phyloP scores from a whole-genome alignment of 2,888 invertebrate species.

The Sphaerophoria rueppellii region DNA sequence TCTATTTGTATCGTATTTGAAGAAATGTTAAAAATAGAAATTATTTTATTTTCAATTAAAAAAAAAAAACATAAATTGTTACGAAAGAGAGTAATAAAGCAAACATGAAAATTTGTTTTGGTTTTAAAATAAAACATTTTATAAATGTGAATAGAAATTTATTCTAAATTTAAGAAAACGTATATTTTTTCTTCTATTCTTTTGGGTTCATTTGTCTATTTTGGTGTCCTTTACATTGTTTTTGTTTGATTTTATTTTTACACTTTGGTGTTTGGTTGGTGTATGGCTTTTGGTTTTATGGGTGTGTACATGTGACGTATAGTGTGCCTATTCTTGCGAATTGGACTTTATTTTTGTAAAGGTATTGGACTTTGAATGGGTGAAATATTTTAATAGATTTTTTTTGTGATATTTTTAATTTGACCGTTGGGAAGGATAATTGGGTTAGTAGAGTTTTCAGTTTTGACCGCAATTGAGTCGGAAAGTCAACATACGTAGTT shows the following conservation, averaged over 20 bases:
- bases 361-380: too few relatives aligned
- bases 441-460: too few relatives aligned
- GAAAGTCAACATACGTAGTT: too few relatives aligned
- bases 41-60: background rate
- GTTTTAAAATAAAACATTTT: constrained; percentile 51
- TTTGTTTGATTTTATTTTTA: background rate
- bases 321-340: too few relatives aligned
- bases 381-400: too few relatives aligned
- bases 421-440: too few relatives aligned
- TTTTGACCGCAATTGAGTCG: too few relatives aligned
- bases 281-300: background rate
- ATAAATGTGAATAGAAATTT: constrained; percentile 36
- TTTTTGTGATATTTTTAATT: too few relatives aligned
- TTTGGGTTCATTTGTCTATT: constrained; percentile 53
- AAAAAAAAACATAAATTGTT: background rate
- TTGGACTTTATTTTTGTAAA: too few relatives aligned
- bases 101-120: constrained; percentile 19
- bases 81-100: constrained; percentile 27
- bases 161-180: constrained; percentile 45
- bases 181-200: constrained; percentile 24
- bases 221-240: constrained; percentile 43
- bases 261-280: background rate
- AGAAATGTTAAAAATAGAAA: background rate
- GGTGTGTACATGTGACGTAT: too few relatives aligned
- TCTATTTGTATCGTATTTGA: background rate